Evolutionary conservation across 1,140 invertebrate genomes (phyloP).

Genomic region (Aricia agestis): DNA sequence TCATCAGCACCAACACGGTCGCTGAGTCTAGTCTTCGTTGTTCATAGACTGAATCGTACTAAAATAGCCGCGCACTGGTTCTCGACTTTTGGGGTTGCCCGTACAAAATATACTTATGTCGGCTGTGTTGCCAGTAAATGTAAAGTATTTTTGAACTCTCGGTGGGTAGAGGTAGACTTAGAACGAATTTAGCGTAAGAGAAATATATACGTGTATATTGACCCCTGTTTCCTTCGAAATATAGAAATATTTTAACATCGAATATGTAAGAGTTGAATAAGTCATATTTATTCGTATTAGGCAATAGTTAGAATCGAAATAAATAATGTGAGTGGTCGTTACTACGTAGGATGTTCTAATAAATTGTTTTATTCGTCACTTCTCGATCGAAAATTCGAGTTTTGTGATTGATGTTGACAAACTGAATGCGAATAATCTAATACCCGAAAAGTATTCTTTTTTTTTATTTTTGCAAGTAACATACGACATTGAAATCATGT

Average conservation of each 20-base stretch:
- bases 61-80: not conserved
- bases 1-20: not conserved
- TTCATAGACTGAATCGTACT: not conserved
- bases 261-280: not conserved
- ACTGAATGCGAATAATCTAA: too few species aligned
- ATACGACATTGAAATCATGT: not conserved
- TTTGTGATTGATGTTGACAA: not conserved
- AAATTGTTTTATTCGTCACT: not conserved
- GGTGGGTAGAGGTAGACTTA: conserved; percentile 18
- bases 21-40: not conserved
- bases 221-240: conserved; percentile 6
- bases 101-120: not conserved
- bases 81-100: not conserved
- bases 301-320: not conserved
- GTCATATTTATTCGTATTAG: conserved; percentile 5
- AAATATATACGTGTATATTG: conserved; percentile 14
- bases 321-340: not conserved
- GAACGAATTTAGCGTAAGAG: not conserved
- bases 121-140: conserved; percentile 17
- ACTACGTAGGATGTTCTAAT: not conserved
- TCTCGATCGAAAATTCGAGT: not conserved
- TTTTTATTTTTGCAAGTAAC: not conserved
- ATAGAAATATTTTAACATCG: conserved; percentile 5
- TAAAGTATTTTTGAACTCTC: conserved; percentile 21
- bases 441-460: too few species aligned